These are phyloP conservation scores for Ormyrus thymus DNA, from an alignment of 2,888 invertebrate species.

Conservation along the genomic window DNA sequence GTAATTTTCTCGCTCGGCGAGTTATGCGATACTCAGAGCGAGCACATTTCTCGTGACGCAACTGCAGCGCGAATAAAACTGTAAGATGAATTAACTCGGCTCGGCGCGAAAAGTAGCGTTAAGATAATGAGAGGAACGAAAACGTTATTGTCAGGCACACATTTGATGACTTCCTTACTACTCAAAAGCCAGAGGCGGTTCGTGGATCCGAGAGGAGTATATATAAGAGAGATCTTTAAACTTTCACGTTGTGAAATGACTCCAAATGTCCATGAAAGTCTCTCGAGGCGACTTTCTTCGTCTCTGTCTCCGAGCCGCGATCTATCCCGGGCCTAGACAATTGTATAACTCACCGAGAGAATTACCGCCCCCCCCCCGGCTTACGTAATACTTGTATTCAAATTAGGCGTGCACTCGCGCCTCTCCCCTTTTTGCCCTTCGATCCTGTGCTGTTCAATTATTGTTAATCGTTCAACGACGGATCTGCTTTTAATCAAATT, in stretches of 20 bases:
- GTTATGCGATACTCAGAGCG: too few relatives aligned
- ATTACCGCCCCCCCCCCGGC: not conserved
- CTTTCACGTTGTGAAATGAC: constrained; percentile 56
- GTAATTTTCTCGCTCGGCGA: not conserved
- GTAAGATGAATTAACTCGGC: not conserved
- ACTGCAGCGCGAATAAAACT: not conserved
- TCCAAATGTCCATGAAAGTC: constrained; percentile 46
- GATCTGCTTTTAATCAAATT: too few relatives aligned
- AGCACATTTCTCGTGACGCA: not conserved
- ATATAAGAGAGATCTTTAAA: constrained; percentile 45
- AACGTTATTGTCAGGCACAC: constrained; percentile 33
- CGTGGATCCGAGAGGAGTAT: constrained; percentile 6
- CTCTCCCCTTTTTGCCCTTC: too few relatives aligned
- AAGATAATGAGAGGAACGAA: constrained; percentile 13
- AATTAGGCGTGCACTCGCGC: not conserved
- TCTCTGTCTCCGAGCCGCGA: not conserved
- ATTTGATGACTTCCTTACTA: constrained; percentile 52
- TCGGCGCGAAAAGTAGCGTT: not conserved
- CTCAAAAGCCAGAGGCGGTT: not conserved
- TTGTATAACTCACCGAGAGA: constrained; percentile 36
- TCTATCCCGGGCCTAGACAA: constrained; percentile 33
- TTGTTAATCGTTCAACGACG: too few relatives aligned
- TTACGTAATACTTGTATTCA: constrained; percentile 40
- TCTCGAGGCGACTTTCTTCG: constrained; percentile 9
- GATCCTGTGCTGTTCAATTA: too few relatives aligned